Base-by-base conservation (phyloP, 2,113 vertebrate genomes). In the Speoplatyrhinus poulsoni region DNA sequence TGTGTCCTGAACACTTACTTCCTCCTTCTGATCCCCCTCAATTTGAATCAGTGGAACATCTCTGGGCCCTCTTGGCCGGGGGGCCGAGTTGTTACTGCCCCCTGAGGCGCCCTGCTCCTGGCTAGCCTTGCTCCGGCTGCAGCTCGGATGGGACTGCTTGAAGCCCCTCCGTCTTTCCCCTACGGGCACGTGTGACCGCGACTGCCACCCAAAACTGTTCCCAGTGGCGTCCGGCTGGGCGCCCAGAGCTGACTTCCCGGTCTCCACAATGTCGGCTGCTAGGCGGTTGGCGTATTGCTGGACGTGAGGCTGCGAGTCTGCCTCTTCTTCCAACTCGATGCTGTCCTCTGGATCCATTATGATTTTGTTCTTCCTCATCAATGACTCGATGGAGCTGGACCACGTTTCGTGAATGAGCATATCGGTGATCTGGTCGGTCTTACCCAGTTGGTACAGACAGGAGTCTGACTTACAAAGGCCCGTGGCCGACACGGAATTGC, bases 361-460 rank as follows among this genome's bases (percentile, higher is more conserved):
- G 64, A 99, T 98, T 87, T 98, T 98, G 88, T 99, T 99, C 85
- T 98, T 98, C 63, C 93, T 92, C 98, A 99, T 98, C 59, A 99
- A 90, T 0, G 97, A 96, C 85, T 98, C 93, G 2, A 99, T 99
- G 0, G 98, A 99, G 68, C 89, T 98, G 0, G 95, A 92, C 98
- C 98, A 99, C 0, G 98, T 98, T 80, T 98, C 96, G 0, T 97
- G 95, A 76, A 99, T 99, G 63, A 99, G 76, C 96, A 97, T 95
- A 79, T 94, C 94, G 9, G 95, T 99, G 72, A 96, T 92, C 70
- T 95, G 95, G 88, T 99, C 95, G 0, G 94, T 93, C 36, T 91
- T 94, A 10, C 94, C 93, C 61, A 93, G 92, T 75, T 93, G 92
- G 80, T 98, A 98, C 73, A 99, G 90, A 80, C 96, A 98, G 0